phyloP scores from a whole-genome alignment of 23 tunicate genomes.

The Phallusia fumigata region DNA sequence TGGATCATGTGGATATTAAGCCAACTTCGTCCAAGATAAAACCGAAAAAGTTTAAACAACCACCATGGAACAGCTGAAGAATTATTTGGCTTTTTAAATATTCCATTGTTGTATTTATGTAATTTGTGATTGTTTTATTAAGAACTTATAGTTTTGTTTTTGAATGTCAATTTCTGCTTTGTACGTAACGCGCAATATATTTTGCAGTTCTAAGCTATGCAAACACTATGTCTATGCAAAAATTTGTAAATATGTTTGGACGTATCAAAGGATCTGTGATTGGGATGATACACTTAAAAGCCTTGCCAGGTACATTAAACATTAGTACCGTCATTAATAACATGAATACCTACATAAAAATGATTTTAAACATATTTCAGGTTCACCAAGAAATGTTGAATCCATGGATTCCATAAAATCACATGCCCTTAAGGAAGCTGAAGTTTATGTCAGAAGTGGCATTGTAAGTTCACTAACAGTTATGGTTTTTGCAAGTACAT shows the following conservation, averaged over 20 bases:
- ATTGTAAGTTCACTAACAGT: slow-evolving; percentile 25
- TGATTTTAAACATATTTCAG: slow-evolving; percentile 28
- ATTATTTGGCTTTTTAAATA: neutral
- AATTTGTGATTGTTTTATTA: too few species aligned
- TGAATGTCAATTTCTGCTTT: neutral
- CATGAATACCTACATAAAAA: neutral
- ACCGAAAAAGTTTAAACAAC: neutral
- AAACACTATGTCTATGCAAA: slow-evolving; percentile 21
- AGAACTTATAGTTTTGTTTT: neutral
- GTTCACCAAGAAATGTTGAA: slow-evolving; percentile 47
- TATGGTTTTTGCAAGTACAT: too few species aligned
- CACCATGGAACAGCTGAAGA: neutral
- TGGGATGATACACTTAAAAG: slow-evolving; percentile 67
- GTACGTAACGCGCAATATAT: neutral
- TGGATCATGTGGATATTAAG: neutral
- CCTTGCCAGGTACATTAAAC: slow-evolving; percentile 49
- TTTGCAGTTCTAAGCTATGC: neutral
- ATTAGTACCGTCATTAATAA: neutral
- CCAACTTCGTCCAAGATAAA: neutral
- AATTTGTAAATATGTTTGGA: slow-evolving; percentile 33
- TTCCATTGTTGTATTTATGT: neutral
- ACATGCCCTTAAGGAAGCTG: slow-evolving; percentile 65
- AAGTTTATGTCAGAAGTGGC: slow-evolving; percentile 41
- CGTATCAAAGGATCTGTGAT: slow-evolving; percentile 19
- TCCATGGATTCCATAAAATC: slow-evolving; percentile 46